These are phyloP conservation scores for Chaitophorus viminalis DNA, from an alignment of 2,888 invertebrate genomes.

Conservation along the genomic window DNA sequence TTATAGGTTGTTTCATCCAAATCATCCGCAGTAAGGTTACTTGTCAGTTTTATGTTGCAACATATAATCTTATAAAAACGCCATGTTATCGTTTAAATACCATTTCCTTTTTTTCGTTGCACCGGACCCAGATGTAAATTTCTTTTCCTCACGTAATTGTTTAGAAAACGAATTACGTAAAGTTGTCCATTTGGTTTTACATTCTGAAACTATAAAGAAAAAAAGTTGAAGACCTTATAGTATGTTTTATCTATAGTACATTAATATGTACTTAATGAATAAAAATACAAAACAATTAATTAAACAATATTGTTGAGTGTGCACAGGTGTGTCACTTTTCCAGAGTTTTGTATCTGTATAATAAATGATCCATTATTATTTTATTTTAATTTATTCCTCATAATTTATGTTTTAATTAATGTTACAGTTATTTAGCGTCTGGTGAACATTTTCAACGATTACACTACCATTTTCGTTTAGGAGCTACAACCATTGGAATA, in stretches of 20 bases:
- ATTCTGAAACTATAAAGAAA: constrained; percentile 25
- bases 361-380: neutral
- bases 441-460: too few species aligned
- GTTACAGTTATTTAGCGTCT: neutral
- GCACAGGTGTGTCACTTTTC: too few species aligned
- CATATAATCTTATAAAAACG: constrained; percentile 36
- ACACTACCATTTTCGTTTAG: too few species aligned
- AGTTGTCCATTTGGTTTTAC: constrained; percentile 24
- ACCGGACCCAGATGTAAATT: constrained; percentile 2
- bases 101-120: constrained; percentile 3
- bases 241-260: too few species aligned
- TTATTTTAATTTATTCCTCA: constrained; percentile 1
- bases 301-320: too few species aligned
- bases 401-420: constrained; percentile 12
- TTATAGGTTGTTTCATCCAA: neutral
- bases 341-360: too few species aligned
- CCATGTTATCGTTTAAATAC: constrained; percentile 25
- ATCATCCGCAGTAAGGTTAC: constrained; percentile 8
- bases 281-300: too few species aligned
- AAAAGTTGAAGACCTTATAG: neutral
- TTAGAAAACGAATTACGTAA: constrained; percentile 5
- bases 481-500: too few species aligned
- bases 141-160: constrained; percentile 3
- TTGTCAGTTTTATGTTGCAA: constrained; percentile 1
- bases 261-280: too few species aligned